These are phyloP conservation scores for Siniperca knerii DNA, from an alignment of 2,113 vertebrate species.

Conservation along the genomic window DNA sequence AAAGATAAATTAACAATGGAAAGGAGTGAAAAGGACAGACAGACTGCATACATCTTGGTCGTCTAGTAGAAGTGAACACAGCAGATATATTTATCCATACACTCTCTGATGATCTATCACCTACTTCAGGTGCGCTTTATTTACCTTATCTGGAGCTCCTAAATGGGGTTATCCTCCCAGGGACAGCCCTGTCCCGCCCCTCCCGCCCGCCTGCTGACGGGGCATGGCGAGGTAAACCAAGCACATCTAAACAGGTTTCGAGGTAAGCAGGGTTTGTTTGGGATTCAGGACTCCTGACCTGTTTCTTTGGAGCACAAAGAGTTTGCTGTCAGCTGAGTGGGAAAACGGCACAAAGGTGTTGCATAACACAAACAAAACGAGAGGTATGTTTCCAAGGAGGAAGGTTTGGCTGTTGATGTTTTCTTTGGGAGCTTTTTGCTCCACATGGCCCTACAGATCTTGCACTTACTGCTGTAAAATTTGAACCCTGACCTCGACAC, in stretches of 20 bases:
- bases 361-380: background rate
- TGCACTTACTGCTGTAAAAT: background rate
- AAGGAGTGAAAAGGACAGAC: no score
- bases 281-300: slow-evolving; percentile 10
- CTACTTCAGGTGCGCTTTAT: background rate
- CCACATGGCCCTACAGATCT: no score
- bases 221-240: background rate
- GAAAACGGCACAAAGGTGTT: background rate
- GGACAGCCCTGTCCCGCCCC: background rate
- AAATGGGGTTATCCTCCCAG: background rate
- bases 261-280: background rate
- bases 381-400: background rate
- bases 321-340: background rate
- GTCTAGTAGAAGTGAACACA: background rate
- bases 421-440: background rate
- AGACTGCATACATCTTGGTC: no score
- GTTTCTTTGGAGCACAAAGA: background rate
- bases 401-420: no score
- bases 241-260: background rate
- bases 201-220: background rate
- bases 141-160: background rate
- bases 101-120: background rate
- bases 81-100: background rate
- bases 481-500: background rate
- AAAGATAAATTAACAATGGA: no score